These are phyloP conservation scores for Anas bernieri DNA, from an alignment of 2,797 vertebrate genomes.

Conservation along the genomic window DNA sequence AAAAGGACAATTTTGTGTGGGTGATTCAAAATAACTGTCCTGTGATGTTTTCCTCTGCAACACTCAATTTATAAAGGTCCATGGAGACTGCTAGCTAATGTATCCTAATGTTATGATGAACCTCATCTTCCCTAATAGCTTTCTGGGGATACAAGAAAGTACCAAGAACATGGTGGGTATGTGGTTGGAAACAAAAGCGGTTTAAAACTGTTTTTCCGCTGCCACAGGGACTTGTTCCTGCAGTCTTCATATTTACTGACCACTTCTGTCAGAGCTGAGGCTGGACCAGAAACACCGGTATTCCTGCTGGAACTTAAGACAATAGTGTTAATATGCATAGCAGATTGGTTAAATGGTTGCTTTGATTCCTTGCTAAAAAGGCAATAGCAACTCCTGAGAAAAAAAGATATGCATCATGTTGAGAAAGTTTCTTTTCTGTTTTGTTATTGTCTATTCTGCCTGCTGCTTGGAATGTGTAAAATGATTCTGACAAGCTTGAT, in stretches of 20 bases:
- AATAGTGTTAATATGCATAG: not conserved
- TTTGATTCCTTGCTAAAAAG: constrained; percentile 24
- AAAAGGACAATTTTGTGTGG: not conserved
- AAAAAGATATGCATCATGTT: not conserved
- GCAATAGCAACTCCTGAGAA: not conserved
- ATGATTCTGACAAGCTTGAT: constrained; percentile 62
- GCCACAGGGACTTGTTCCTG: not conserved
- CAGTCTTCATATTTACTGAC: not conserved
- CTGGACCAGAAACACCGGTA: not conserved
- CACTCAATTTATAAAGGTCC: not conserved
- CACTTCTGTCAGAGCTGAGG: not conserved
- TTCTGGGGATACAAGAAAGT: not conserved
- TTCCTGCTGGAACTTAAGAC: not conserved
- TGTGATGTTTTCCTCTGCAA: not conserved
- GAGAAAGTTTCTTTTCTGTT: constrained; percentile 53
- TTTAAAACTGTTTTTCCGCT: not conserved
- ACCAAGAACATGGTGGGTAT: accelerated
- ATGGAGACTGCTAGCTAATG: not conserved
- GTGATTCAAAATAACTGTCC: not conserved
- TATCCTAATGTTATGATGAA: not conserved
- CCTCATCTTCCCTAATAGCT: not conserved
- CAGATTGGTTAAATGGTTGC: not conserved
- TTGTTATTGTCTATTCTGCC: constrained; percentile 51
- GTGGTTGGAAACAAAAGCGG: not conserved
- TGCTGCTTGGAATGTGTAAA: constrained; percentile 67